Percentiles rank a stretch among this genome's conserved stretches.
These are phyloP conservation scores for Rhaphigaster nebulosa DNA, from an alignment of 2,888 invertebrate genomes.

Conservation along the genomic window DNA sequence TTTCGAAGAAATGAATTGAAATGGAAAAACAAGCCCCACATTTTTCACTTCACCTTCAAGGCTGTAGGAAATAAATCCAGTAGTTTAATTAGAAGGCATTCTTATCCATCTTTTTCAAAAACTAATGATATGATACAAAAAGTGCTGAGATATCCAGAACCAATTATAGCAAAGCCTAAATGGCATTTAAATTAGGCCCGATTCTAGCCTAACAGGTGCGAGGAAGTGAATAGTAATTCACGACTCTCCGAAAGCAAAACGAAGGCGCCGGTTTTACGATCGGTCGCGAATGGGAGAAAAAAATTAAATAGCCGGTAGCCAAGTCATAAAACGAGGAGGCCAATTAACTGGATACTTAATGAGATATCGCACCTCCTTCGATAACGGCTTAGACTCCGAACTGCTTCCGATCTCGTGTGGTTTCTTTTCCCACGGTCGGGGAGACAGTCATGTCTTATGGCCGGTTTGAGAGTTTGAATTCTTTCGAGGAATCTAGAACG, in stretches of 20 bases:
- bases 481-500: not conserved
- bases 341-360: constrained; percentile 13
- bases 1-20: too few relatives aligned
- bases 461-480: not conserved
- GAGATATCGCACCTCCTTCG: not conserved
- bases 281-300: not conserved
- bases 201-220: not conserved
- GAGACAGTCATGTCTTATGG: not conserved
- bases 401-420: not conserved
- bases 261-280: constrained; percentile 1
- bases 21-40: too few relatives aligned
- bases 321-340: not conserved
- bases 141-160: not conserved
- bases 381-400: not conserved
- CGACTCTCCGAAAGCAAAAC: constrained; percentile 1
- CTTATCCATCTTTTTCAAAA: not conserved
- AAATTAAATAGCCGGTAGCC: constrained; percentile 16
- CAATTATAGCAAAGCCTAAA: not conserved
- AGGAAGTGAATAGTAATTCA: not conserved
- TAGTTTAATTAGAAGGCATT: not conserved
- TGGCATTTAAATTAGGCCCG: not conserved
- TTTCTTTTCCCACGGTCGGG: not conserved
- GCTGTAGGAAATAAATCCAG: too few relatives aligned
- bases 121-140: not conserved
- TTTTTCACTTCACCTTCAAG: too few relatives aligned